Percentiles rank a stretch among this genome's conserved stretches.
phyloP scores from a whole-genome alignment of 2,113 vertebrate species.

The Platysteira castanea region DNA sequence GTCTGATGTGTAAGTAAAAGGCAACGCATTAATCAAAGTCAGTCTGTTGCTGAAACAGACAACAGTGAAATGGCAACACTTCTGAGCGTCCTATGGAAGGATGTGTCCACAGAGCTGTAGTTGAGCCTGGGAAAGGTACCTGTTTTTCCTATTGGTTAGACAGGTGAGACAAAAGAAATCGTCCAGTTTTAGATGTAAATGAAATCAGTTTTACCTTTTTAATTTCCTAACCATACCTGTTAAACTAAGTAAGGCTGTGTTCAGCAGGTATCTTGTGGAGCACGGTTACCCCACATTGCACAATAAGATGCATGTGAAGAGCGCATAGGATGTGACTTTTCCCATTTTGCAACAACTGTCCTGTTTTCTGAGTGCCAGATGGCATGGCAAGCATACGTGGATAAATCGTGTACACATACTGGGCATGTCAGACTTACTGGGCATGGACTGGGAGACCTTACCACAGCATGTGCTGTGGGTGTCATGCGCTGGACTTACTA shows the following conservation, averaged over 20 bases:
- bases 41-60: neutral
- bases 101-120: neutral
- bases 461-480: neutral
- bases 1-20: neutral
- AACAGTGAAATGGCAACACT: neutral
- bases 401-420: neutral
- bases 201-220: neutral
- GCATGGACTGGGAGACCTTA: neutral
- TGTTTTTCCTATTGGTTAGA: neutral
- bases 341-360: neutral
- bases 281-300: rapidly evolving
- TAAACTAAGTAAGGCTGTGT: neutral
- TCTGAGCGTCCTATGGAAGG: neutral
- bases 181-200: neutral
- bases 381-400: rapidly evolving
- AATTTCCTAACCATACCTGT: neutral
- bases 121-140: neutral
- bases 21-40: neutral
- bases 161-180: neutral
- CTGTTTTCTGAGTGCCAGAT: neutral
- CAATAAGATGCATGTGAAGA: neutral
- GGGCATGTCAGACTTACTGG: neutral
- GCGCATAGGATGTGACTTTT: neutral
- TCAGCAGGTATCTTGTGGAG: neutral
- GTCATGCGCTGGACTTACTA: neutral